Percentiles rank a stretch among this genome's conserved stretches.
Evolutionary conservation across 2,797 vertebrate genomes (phyloP).

Genomic region (Falco rusticolus): DNA sequence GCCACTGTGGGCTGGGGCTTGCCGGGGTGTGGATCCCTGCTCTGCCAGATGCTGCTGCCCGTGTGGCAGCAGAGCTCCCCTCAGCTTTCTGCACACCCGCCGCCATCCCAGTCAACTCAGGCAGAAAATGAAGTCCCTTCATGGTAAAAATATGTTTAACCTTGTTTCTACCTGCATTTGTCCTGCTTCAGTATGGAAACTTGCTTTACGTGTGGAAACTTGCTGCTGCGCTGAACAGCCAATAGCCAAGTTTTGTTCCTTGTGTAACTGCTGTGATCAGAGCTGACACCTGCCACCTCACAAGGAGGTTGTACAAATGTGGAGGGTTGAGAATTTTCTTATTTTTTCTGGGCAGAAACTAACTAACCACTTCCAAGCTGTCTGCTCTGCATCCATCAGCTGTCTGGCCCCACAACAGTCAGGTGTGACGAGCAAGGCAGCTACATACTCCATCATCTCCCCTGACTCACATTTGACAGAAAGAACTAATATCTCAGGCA

Average conservation of each 20-base stretch:
- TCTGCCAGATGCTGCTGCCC: neutral
- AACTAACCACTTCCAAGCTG: neutral
- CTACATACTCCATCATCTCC: neutral
- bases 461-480: neutral
- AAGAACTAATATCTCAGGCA: neutral
- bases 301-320: neutral
- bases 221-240: neutral
- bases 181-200: fast-evolving
- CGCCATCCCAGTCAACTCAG: neutral
- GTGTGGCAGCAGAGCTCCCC: neutral
- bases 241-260: neutral
- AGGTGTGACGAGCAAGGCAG: neutral
- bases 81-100: neutral
- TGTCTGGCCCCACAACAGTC: neutral
- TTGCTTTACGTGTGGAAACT: fast-evolving
- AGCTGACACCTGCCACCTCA: neutral
- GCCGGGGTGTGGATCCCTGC: fast-evolving
- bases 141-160: neutral
- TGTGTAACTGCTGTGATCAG: fast-evolving
- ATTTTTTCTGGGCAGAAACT: neutral
- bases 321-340: neutral
- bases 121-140: neutral
- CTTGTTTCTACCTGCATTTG: neutral
- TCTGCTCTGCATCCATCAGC: neutral
- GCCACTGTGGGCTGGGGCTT: neutral